Percentiles rank a stretch among this genome's conserved stretches.
phyloP scores from a whole-genome alignment of 2,113 vertebrate genomes.

The Neomonachus schauinslandi region DNA sequence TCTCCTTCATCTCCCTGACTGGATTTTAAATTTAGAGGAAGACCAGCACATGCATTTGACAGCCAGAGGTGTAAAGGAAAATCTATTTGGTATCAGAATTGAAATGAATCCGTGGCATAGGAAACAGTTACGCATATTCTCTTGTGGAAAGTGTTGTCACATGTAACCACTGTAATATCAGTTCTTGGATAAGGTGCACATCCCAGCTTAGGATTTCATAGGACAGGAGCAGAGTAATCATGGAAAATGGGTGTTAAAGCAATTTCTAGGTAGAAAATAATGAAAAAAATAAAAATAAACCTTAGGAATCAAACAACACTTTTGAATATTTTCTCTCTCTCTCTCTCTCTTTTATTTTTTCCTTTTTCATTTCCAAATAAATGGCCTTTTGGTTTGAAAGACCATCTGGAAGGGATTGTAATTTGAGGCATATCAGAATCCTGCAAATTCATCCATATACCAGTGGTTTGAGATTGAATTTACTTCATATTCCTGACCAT shows the following conservation, averaged over 20 bases:
- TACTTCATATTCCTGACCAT: not conserved
- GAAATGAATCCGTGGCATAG: slow-evolving; percentile 76
- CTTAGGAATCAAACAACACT: not conserved
- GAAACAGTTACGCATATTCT: slow-evolving; percentile 76
- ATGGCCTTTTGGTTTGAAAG: slow-evolving; percentile 42
- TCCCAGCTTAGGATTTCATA: slow-evolving; percentile 59
- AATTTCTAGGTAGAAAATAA: slow-evolving; percentile 57
- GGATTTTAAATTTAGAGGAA: slow-evolving; percentile 80
- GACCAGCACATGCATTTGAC: slow-evolving; percentile 64
- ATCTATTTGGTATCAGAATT: slow-evolving; percentile 76
- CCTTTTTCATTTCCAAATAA: slow-evolving; percentile 51
- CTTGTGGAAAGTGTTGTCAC: slow-evolving; percentile 68
- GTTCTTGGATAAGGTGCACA: slow-evolving; percentile 15
- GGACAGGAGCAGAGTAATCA: not conserved
- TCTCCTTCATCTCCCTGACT: slow-evolving; percentile 74
- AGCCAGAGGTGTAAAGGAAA: slow-evolving; percentile 76
- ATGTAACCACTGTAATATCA: slow-evolving; percentile 71
- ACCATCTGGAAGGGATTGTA: not conserved
- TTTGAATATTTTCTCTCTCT: slow-evolving; percentile 14
- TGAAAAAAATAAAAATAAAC: slow-evolving; percentile 32
- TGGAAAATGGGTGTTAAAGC: slow-evolving; percentile 55
- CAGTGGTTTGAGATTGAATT: not conserved
- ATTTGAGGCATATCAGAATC: not conserved
- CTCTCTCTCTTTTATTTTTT: not conserved
- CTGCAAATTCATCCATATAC: not conserved